phyloP scores from a whole-genome alignment of 2,797 vertebrate genomes.

The Stomatorhinus walkeri region DNA sequence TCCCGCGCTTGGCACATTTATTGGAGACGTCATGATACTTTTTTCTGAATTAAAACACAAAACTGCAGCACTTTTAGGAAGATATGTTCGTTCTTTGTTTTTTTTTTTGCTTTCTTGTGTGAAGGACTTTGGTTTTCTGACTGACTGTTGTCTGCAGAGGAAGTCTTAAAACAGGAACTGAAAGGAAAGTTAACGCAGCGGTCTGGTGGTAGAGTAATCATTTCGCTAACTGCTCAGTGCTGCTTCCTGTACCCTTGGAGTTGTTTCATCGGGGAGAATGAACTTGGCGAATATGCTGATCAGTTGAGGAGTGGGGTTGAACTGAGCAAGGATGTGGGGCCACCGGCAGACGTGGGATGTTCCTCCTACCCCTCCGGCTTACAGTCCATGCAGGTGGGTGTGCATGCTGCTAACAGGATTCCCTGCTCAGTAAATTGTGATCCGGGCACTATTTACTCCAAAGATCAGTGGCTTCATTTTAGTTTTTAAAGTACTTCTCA shows the following conservation, averaged over 20 bases:
- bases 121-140: neutral
- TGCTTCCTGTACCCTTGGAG: neutral
- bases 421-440: neutral
- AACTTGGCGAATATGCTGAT: neutral
- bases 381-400: neutral
- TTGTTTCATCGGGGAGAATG: neutral
- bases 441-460: neutral
- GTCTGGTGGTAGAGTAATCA: neutral
- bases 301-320: neutral
- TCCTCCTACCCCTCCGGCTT: neutral
- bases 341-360: conserved; percentile 17
- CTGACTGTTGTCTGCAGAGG: neutral
- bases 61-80: neutral
- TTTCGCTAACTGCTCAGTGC: neutral
- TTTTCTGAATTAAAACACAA: neutral
- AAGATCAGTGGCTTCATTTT: neutral
- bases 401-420: neutral
- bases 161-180: conserved; percentile 13
- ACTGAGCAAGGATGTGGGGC: neutral
- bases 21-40: no score
- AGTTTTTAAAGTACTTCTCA: neutral
- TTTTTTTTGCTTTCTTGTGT: neutral
- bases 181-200: neutral
- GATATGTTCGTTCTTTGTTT: neutral
- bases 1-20: neutral